Conservation (phyloP, 2,113 vertebrate species). For the Nesoenas mayeri region DNA sequence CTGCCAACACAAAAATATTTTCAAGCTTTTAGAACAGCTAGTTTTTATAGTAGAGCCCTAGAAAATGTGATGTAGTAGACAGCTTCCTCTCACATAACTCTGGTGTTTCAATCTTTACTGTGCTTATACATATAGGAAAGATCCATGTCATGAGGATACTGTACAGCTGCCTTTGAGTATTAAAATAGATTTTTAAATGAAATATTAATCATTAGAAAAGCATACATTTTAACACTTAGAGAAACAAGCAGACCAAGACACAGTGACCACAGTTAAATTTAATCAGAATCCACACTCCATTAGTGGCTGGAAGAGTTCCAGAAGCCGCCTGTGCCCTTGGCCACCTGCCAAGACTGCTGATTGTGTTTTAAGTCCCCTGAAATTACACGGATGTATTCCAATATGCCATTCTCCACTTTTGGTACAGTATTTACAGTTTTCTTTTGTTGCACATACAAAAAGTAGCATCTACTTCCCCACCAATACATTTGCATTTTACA, state of each 20-base stretch:
- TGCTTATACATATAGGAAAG: not conserved
- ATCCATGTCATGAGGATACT: not conserved
- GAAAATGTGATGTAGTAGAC: not conserved
- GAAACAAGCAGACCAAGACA: not conserved
- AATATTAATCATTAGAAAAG: not conserved
- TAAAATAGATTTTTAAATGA: not conserved
- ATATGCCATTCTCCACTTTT: not conserved
- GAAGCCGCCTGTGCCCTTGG: not conserved
- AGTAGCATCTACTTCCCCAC: not conserved
- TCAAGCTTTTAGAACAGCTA: not conserved
- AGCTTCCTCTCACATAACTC: not conserved
- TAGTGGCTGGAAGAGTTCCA: constrained; percentile 57
- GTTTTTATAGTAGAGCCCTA: not conserved
- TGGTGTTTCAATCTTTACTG: not conserved
- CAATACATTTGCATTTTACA: not conserved
- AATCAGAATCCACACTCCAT: constrained; percentile 55
- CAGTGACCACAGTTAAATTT: constrained; percentile 24
- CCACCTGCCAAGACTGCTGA: constrained; percentile 25
- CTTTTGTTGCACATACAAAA: not conserved
- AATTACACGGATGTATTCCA: not conserved
- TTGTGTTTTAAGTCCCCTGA: constrained; percentile 45
- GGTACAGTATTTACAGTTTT: not conserved
- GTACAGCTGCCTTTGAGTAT: not conserved
- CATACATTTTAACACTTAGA: not conserved
- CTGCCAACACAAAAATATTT: not conserved